Evolutionary conservation across 2,888 invertebrate species (phyloP), one percentile per base, ranked within the genome.

Genomic region (Eristalinus aeneus): DNA sequence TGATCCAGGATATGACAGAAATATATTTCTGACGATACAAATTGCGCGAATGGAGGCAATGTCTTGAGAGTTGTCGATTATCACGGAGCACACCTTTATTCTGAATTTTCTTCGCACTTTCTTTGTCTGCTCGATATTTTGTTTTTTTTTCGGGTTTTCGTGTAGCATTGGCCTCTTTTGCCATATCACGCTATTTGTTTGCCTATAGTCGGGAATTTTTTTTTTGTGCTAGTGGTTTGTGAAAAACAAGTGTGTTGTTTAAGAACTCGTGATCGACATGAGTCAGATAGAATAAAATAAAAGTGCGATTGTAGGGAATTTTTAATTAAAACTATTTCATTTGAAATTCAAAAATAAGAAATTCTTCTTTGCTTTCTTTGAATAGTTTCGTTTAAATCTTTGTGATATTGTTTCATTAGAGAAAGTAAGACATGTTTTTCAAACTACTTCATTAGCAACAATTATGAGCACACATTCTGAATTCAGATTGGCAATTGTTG

Each of bases 51-150:
- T 68, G 63, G 20, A 46, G 63, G 61, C 72, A 68, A 56, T 73
- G 67, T 53, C 71, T 60, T 65, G 27, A 31, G 71, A 27, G 34
- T 76, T 22, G 12, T 16, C 53, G 75, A 64, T 34, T 56, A 58
- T 64, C 23, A 46, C 10, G 36, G 75, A 54, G 63, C 78, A 83
- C 82, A 78, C 83, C 83, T 83, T 69, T 69, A n/a, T 31, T 63
- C 31, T 63, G 31, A 56, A 64, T 32, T 60, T 64, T 60, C 12
- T 61, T 39, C n/a, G 60, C 36, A 60, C 71, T 61, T 61, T 53
- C 34, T 20, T 12, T 5, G 61, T 32, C 54, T 20, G 27, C 5
- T 27, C 27, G 27, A 27, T 27, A n/a, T n/a, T n/a, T n/a, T n/a
- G n/a, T 27, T 27, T 27, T 2, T 27, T 27, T 27, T 27, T 27